Evolutionary conservation across 1,140 invertebrate species (phyloP), one percentile per base, ranked within the genome.

Genomic region (Drosophila sp.): DNA sequence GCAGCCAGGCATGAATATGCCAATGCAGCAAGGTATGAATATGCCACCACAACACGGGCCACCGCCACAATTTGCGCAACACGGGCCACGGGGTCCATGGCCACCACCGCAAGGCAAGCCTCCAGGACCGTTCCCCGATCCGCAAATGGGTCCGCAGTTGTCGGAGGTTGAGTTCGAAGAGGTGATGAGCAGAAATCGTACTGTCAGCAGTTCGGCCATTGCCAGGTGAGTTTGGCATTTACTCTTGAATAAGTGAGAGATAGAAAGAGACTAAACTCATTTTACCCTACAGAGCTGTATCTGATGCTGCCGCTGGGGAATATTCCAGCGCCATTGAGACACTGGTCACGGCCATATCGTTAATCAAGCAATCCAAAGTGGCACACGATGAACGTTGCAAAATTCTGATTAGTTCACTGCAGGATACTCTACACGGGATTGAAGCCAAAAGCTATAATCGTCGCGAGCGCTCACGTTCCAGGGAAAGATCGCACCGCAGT

Each of bases 311-410:
- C 30, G 97, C 97, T 65, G 98, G 98, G 10, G 98, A 99, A 93
- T 99, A 98, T 93, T 97, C 97, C 0, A 98, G 97, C 93, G 99
- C 99, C 55, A 99, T 99, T 85, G 98, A 99, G 93, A 99, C 99
- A 4, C 93, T 99, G 67, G 98, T 99, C 3, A 99, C 99, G 1
- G 99, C 99, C 1, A 99, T 99, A 79, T 99, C 98, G 3, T 93
- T 99, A 23, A 99, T 99, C 70, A 99, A 99, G 93, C 98, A 99
- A 93, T 99, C 98, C 23, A 99, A 99, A 93, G 97, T 99, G 65
- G 97, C 98, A 0, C 96, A 97, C 90, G 99, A 99, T 93, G 99
- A 99, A 91, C 94, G 99, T 44, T 99, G 99, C 93, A 99, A 99
- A 93, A 99, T 99, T 76, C 93, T 99, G 8, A 98, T 99, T 62